Evolutionary conservation across 2,113 vertebrate species (phyloP), one percentile per base, ranked within the genome.

Genomic region (Amblyornis subalaris): DNA sequence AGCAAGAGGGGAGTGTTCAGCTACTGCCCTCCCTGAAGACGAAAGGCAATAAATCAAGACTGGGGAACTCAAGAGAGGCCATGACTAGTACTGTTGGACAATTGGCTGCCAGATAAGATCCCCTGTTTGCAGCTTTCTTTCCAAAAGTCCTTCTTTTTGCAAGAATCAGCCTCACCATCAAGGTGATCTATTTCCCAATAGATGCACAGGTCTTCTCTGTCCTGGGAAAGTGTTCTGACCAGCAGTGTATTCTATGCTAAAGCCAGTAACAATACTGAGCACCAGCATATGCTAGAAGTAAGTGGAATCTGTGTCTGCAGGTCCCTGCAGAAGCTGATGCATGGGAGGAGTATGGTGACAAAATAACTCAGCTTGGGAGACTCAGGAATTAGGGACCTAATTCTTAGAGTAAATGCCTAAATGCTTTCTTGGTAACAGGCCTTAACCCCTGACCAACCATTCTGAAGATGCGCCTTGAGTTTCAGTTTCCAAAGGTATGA

Each of bases 401-500:
- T 76, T 60, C 10, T 65, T 54, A 35, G 12, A 10, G 5, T 31
- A 81, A 73, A 47, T 29, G 3, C 6, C 29, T 64, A 48, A 70
- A 33, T 45, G 4, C 5, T 69, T 66, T 51, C 29, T 54, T 70
- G 21, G 19, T 57, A 73, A 40, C 3, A 57, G 9, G 18, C 7
- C 12, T 45, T 70, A 55, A 73, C 2, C 12, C 14, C 33, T 42
- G 20, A 42, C 2, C 13, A 77, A n/a, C 6, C 3, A 25, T 60
- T 72, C 26, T 66, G 45, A 83, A 76, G 23, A 22, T 36, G 2
- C 0, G 72, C 5, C 7, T 10, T 33, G 10, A 25, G 7, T 5
- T 45, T 28, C 12, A 5, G 0, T 64, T 72, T 74, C 73, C 8
- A 26, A 23, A 21, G 1, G 0, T 36, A 45, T 29, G 6, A 29